Conservation (phyloP, 2,797 vertebrate species). For the Amblyopsis hoosieri region DNA sequence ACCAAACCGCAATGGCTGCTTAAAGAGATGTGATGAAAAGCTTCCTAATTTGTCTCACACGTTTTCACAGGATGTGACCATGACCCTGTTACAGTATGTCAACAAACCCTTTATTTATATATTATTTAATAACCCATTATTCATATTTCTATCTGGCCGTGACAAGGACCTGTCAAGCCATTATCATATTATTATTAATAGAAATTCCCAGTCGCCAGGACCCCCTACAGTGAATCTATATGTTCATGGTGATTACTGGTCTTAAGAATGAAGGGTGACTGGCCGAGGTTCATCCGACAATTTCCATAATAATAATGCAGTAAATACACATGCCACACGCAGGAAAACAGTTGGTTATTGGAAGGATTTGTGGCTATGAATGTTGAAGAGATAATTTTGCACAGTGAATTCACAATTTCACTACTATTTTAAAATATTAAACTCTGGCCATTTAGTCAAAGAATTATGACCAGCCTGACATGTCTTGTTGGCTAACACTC, state of each 20-base stretch:
- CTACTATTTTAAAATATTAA: neutral
- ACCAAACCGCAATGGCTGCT: neutral
- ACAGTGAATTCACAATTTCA: neutral
- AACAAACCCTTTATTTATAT: constrained; percentile 26
- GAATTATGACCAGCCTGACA: too few relatives aligned
- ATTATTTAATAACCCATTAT: constrained; percentile 21
- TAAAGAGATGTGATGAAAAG: neutral
- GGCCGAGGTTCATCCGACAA: constrained; percentile 19
- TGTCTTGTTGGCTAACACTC: too few relatives aligned
- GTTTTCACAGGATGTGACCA: constrained; percentile 21
- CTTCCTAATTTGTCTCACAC: neutral
- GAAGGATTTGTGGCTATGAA: too few relatives aligned
- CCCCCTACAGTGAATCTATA: too few relatives aligned
- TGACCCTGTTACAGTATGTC: constrained; percentile 44
- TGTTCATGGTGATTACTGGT: too few relatives aligned
- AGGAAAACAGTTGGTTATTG: neutral
- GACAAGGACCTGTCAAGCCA: constrained; percentile 44
- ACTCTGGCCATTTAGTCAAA: neutral
- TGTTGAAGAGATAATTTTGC: too few relatives aligned
- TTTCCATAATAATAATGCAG: too few relatives aligned
- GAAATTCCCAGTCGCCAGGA: too few relatives aligned
- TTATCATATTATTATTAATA: constrained; percentile 36
- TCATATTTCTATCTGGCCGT: constrained; percentile 43
- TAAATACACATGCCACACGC: neutral
- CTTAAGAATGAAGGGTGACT: too few relatives aligned